Percentiles rank a stretch among this genome's conserved stretches.
phyloP scores from a whole-genome alignment of 2,797 vertebrate species.

The Glyptemys insculpta region DNA sequence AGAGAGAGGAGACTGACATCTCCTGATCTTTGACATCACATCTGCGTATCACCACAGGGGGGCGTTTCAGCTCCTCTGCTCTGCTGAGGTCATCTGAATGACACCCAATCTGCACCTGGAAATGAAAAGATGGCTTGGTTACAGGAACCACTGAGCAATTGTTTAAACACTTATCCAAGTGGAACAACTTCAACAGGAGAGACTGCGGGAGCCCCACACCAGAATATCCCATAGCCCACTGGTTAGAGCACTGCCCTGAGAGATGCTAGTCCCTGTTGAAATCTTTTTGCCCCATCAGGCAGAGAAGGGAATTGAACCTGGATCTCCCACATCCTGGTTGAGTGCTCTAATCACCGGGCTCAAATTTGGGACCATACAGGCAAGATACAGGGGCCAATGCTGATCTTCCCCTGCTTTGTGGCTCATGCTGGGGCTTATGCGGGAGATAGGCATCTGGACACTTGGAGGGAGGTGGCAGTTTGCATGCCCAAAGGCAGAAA shows the following conservation, averaged over 20 bases:
- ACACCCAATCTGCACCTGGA: slow-evolving; percentile 91
- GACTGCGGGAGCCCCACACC: background rate
- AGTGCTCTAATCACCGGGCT: background rate
- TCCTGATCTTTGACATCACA: slow-evolving; percentile 82
- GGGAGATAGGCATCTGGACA: background rate
- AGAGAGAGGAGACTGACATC: slow-evolving; percentile 88
- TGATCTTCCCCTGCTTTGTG: background rate
- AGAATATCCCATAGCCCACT: background rate
- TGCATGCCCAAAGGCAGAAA: background rate
- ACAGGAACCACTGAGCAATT: background rate
- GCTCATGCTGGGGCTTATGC: background rate
- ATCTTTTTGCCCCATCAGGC: background rate
- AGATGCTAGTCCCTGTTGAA: background rate
- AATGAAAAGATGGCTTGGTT: slow-evolving; percentile 12
- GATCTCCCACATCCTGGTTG: background rate
- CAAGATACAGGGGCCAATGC: background rate
- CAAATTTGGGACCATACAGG: background rate
- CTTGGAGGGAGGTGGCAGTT: background rate
- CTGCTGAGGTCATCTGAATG: slow-evolving; percentile 85
- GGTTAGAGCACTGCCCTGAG: too few relatives aligned
- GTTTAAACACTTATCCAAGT: background rate
- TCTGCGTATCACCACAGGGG: slow-evolving; percentile 81
- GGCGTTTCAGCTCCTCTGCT: slow-evolving; percentile 80
- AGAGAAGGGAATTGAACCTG: background rate
- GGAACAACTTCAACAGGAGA: background rate